phyloP scores from a whole-genome alignment of 2,888 invertebrate genomes.

The Molorchus minor region DNA sequence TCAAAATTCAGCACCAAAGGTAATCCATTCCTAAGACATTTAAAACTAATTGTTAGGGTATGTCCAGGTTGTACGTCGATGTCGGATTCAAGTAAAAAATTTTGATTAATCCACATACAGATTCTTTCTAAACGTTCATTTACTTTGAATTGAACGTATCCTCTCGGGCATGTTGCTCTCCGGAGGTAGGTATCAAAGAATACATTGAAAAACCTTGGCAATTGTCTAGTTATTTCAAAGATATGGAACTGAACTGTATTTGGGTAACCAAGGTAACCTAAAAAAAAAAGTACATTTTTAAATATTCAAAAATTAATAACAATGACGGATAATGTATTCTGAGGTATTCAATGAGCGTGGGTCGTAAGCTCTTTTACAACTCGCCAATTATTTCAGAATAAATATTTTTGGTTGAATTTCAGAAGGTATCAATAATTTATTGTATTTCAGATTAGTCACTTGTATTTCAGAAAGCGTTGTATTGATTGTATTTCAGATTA shows the following conservation, averaged over 20 bases:
- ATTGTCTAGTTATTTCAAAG: slow-evolving; percentile 86
- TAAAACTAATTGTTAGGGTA: slow-evolving; percentile 71
- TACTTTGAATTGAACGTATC: slow-evolving; percentile 68
- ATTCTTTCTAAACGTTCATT: slow-evolving; percentile 75
- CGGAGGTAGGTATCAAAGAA: slow-evolving; percentile 58
- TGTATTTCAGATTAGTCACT: too few relatives aligned
- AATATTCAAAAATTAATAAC: too few relatives aligned
- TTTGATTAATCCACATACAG: slow-evolving; percentile 89
- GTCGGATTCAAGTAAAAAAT: slow-evolving; percentile 76
- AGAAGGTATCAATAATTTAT: too few relatives aligned
- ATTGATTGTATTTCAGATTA: too few relatives aligned
- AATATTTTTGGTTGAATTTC: too few relatives aligned
- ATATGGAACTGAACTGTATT: slow-evolving; percentile 85
- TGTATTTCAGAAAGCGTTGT: too few relatives aligned
- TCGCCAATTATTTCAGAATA: too few relatives aligned
- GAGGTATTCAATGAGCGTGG: too few relatives aligned
- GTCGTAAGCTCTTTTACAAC: too few relatives aligned
- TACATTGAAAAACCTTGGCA: slow-evolving; percentile 93
- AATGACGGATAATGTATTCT: too few relatives aligned
- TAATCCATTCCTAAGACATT: slow-evolving; percentile 73
- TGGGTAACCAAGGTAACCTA: slow-evolving; percentile 80
- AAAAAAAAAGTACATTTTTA: too few relatives aligned
- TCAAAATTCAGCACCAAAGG: slow-evolving; percentile 69
- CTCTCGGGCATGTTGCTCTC: slow-evolving; percentile 52
- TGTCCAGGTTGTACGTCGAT: slow-evolving; percentile 66